Evolutionary conservation across 2,888 invertebrate genomes (phyloP).

Genomic region (Sicus ferrugineus): DNA sequence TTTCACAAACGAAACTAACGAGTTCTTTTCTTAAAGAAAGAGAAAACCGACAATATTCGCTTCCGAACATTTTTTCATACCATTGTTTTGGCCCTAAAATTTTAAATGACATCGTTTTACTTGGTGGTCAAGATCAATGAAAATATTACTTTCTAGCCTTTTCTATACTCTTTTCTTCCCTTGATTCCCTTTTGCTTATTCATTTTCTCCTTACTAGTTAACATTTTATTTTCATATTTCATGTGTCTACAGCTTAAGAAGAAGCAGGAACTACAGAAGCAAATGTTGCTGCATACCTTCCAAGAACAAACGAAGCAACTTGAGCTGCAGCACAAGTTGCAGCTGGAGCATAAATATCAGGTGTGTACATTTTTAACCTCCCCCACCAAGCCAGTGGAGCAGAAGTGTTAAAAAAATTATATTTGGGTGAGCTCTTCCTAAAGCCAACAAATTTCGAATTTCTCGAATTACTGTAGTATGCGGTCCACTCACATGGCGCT

Average conservation of each 20-base stretch:
- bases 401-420: not conserved
- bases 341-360: constrained; percentile 88
- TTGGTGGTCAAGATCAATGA: no score
- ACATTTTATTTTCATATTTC: constrained; percentile 34
- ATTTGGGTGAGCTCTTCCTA: not conserved
- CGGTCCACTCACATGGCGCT: constrained; percentile 66
- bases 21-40: no score
- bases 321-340: constrained; percentile 89
- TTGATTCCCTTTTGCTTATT: no score
- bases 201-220: no score
- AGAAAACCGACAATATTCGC: no score
- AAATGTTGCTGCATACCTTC: constrained; percentile 88
- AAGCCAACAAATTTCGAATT: constrained; percentile 1
- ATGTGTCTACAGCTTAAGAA: constrained; percentile 81
- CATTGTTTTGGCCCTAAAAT: no score
- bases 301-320: constrained; percentile 91
- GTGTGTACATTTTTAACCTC: constrained; percentile 64
- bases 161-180: not conserved
- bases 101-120: no score
- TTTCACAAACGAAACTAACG: no score
- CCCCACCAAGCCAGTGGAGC: not conserved
- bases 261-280: constrained; percentile 91
- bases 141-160: not conserved
- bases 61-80: no score
- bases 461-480: constrained; percentile 61